Conservation (phyloP, 2,888 invertebrate species). For the Rosalia funebris region DNA sequence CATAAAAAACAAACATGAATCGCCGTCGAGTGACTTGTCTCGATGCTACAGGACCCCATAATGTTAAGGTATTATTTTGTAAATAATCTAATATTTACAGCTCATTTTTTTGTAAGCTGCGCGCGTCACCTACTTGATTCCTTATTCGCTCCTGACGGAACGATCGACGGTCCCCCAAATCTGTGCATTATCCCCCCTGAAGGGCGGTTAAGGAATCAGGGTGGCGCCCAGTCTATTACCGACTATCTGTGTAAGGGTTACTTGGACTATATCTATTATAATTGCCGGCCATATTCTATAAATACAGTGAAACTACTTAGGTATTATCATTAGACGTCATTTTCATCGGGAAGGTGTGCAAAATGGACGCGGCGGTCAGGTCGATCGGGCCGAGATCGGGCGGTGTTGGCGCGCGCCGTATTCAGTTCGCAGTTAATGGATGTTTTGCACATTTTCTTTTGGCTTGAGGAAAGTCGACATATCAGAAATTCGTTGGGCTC, state of each 20-base stretch:
- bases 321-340: slow-evolving; percentile 29
- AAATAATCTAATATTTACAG: background rate
- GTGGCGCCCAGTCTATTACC: background rate
- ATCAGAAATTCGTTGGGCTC: slow-evolving; percentile 37
- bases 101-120: background rate
- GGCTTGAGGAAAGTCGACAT: slow-evolving; percentile 31
- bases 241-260: slow-evolving; percentile 26
- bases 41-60: background rate
- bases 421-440: background rate
- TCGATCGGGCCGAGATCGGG: background rate
- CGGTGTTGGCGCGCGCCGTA: background rate
- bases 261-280: slow-evolving; percentile 33
- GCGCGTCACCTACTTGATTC: background rate
- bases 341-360: slow-evolving; percentile 17
- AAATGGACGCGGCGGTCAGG: background rate
- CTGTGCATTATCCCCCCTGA: background rate
- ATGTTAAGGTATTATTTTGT: background rate
- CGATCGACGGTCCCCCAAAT: too few relatives aligned
- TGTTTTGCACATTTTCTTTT: slow-evolving; percentile 21
- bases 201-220: slow-evolving; percentile 2
- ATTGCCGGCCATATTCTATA: slow-evolving; percentile 53
- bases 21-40: too few relatives aligned
- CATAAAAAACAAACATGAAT: too few relatives aligned
- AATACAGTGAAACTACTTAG: slow-evolving; percentile 41
- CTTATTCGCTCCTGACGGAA: background rate